Evolutionary conservation across 2,797 vertebrate genomes (phyloP), one percentile per base, ranked within the genome.

Genomic region (Lophotriccus pileatus): DNA sequence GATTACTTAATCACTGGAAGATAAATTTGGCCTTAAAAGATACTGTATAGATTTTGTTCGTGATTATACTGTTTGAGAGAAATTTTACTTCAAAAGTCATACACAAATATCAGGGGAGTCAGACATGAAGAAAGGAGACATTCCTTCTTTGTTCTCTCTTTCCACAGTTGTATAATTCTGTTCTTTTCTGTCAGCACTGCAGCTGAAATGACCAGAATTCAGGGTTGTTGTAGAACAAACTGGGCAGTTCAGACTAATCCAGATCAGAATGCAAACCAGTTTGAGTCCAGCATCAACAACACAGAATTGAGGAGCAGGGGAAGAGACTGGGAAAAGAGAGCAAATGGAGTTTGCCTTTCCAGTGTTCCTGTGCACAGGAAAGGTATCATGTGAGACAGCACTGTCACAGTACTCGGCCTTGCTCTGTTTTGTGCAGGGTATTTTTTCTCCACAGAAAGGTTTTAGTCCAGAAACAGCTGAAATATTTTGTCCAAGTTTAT

Each of bases 401-500:
- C 28, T 24, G 34, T 49, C 32, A 43, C 2, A 8, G 25, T 7
- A 34, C 28, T 7, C 4, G 36, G 20, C 32, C 20, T 89, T 72
- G 53, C 25, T 73, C 55, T 68, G n/a, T 30, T 90, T 74, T 47
- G 3, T 30, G 66, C 4, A 22, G 6, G 36, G 3, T 12, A 17
- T 16, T 17, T 15, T 44, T 44, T 27, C 5, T 1, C 4, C 6
- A 5, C 5, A 2, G 21, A 13, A 43, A 30, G 6, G 10, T 44
- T 93, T 87, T 73, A 63, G 2, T 58, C 6, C 64, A 87, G 89
- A 89, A 94, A 50, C 22, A 17, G 30, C 47, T 77, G 3, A 46
- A 46, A 34, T 74, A 14, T 68, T 87, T 91, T 58, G 20, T 55
- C 43, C 36, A 34, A 49, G 41, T 52, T 79, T 88, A 59, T 84